A percentile compares a stretch with the other conserved stretches of the same genome.
Conservation (phyloP, 2,797 vertebrate genomes). For the Semotilus atromaculatus region DNA sequence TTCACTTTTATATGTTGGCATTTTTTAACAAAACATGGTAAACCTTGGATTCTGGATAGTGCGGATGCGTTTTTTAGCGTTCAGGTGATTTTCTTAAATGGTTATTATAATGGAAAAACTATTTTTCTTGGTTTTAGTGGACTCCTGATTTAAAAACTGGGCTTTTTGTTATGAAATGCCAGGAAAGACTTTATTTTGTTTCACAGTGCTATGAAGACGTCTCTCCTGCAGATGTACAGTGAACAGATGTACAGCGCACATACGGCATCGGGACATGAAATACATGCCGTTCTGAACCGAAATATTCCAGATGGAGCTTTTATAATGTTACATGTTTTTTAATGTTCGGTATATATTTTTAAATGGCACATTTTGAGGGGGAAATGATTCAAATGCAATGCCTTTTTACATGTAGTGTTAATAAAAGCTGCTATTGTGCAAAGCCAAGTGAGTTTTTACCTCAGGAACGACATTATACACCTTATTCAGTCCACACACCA, state of each 20-base stretch:
- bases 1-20: conserved; percentile 22
- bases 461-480: too few species aligned
- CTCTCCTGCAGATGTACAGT: not conserved
- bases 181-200: not conserved
- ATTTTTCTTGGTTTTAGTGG: not conserved
- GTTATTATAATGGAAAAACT: not conserved
- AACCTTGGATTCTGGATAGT: not conserved
- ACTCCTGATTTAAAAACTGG: not conserved
- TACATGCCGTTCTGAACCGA: not conserved
- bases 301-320: conserved; percentile 9
- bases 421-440: conserved; percentile 55
- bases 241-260: not conserved
- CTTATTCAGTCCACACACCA: too few species aligned
- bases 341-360: conserved; percentile 16
- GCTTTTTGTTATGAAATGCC: not conserved
- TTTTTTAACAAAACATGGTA: not conserved
- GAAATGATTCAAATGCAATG: conserved; percentile 17
- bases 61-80: not conserved
- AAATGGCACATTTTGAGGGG: not conserved
- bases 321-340: conserved; percentile 34
- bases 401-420: conserved; percentile 41
- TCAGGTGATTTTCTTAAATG: not conserved
- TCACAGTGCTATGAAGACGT: not conserved
- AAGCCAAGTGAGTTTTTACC: not conserved
- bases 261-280: not conserved